Conservation (phyloP, 1,140 invertebrate species). For the Drosophila rhopaloa region DNA sequence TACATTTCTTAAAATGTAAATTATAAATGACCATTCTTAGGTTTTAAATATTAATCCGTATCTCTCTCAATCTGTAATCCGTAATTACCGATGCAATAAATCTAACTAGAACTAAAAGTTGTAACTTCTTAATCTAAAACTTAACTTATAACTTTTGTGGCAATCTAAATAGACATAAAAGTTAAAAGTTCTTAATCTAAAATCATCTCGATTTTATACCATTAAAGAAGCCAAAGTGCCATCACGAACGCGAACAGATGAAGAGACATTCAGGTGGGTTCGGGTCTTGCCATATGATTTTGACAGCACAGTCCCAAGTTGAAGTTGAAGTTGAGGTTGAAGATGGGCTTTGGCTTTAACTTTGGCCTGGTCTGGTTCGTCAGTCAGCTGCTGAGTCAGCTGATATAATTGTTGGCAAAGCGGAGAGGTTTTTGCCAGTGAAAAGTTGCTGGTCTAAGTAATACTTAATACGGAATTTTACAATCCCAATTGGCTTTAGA, state of each 20-base stretch:
- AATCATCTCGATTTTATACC: neutral
- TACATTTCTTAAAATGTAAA: too few species aligned
- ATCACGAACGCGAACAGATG: neutral
- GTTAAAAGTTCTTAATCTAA: neutral
- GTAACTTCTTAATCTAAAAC: too few species aligned
- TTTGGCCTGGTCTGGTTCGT: slow-evolving; percentile 29
- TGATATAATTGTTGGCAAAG: slow-evolving; percentile 45
- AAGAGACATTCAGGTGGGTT: slow-evolving; percentile 23
- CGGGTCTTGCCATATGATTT: slow-evolving; percentile 40
- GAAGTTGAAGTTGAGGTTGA: slow-evolving; percentile 7
- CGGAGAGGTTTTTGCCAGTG: slow-evolving; percentile 26
- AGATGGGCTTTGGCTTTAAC: slow-evolving; percentile 14
- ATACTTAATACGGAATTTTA: slow-evolving; percentile 23
- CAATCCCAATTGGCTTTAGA: slow-evolving; percentile 15
- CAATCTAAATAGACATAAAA: too few species aligned
- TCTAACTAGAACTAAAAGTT: too few species aligned
- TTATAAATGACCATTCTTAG: too few species aligned
- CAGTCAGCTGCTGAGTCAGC: slow-evolving; percentile 49
- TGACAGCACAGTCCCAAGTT: slow-evolving; percentile 11
- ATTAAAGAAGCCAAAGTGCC: slow-evolving; percentile 2
- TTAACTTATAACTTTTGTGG: too few species aligned
- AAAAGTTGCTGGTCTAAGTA: slow-evolving; percentile 1
- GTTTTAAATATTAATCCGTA: too few species aligned
- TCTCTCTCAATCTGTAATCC: too few species aligned
- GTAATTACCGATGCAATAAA: too few species aligned